These are phyloP conservation scores for Xanthorhoe spadicearia DNA, from an alignment of 2,888 invertebrate species.

Conservation along the genomic window DNA sequence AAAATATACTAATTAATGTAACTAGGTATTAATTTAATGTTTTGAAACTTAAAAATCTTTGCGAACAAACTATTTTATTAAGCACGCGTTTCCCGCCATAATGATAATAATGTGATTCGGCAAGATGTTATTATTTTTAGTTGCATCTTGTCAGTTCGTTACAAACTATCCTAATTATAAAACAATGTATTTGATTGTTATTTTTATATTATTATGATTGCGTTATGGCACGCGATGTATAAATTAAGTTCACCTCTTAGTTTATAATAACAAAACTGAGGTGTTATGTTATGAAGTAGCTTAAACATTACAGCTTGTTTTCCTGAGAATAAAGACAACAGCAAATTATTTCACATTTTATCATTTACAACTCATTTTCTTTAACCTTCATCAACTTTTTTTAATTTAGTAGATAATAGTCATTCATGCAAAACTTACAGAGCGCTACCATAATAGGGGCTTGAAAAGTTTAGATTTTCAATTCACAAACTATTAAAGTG, in stretches of 20 bases:
- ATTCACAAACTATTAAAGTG: no score
- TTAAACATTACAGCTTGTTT: neutral
- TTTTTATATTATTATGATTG: conserved; percentile 21
- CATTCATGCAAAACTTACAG: no score
- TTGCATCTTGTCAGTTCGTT: neutral
- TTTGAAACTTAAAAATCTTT: no score
- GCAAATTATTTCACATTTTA: no score
- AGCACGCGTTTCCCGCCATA: no score
- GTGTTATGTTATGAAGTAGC: neutral
- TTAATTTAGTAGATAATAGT: neutral
- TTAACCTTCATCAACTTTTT: neutral
- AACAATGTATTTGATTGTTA: conserved; percentile 13
- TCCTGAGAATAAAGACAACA: no score
- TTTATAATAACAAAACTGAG: conserved; percentile 1
- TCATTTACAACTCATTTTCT: no score
- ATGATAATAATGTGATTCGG: neutral
- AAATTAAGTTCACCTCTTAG: conserved; percentile 25
- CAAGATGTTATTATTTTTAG: neutral
- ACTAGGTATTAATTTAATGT: no score
- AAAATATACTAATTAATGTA: no score
- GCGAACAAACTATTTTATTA: no score
- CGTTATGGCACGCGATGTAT: conserved; percentile 33
- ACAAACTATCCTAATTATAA: conserved; percentile 18
- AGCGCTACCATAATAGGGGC: neutral
- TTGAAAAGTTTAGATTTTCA: neutral